Percentiles rank a stretch among this genome's conserved stretches.
phyloP scores from a whole-genome alignment of 2,888 invertebrate species.

The Luperina testacea region DNA sequence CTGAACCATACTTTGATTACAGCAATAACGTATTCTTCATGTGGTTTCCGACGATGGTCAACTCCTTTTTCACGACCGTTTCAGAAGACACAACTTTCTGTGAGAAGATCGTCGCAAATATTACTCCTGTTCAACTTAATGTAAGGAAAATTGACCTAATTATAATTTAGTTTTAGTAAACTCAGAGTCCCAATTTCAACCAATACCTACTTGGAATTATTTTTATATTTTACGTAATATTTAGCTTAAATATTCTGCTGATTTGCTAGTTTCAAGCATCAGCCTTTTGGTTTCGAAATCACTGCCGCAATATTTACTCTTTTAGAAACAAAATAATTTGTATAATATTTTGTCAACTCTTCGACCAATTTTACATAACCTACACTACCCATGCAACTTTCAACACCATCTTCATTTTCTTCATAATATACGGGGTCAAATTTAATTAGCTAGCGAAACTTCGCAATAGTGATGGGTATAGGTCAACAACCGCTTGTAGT shows the following conservation, averaged over 20 bases:
- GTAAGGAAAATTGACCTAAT: slow-evolving; percentile 15
- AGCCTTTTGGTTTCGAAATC: not conserved
- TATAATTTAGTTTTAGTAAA: not conserved
- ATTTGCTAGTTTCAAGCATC: not conserved
- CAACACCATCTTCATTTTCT: not conserved
- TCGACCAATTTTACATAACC: not conserved
- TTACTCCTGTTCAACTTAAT: slow-evolving; percentile 40
- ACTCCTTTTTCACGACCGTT: slow-evolving; percentile 72
- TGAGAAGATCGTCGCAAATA: slow-evolving; percentile 61
- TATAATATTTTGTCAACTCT: not conserved
- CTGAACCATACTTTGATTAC: not conserved
- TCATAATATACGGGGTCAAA: too few species aligned
- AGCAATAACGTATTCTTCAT: slow-evolving; percentile 82
- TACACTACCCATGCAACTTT: not conserved
- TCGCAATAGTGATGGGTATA: too few species aligned
- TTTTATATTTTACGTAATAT: not conserved
- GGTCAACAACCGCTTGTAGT: too few species aligned
- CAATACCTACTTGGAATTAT: not conserved
- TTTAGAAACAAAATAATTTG: not conserved
- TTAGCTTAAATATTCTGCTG: not conserved
- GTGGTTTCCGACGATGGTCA: slow-evolving; percentile 86
- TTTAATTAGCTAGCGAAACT: too few species aligned
- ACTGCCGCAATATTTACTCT: not conserved
- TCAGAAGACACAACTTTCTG: slow-evolving; percentile 60
- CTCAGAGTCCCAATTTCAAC: not conserved